phyloP scores from a whole-genome alignment of 2,113 vertebrate species.

The Eupsittula cactorum region DNA sequence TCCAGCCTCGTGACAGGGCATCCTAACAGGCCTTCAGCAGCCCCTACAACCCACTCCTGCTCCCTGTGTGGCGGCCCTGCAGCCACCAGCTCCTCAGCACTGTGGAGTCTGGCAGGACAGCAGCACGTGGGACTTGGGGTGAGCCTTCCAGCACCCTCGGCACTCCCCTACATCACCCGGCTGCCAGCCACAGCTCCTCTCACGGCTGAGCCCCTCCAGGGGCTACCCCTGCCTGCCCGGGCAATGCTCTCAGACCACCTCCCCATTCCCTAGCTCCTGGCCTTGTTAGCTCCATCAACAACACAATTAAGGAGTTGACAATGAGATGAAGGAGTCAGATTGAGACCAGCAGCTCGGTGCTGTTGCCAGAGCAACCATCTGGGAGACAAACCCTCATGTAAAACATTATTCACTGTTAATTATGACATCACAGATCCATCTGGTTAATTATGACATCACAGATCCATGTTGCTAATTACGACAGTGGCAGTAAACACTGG shows the following conservation, averaged over 20 bases:
- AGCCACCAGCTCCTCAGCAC: rapidly evolving
- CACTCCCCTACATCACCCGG: not conserved
- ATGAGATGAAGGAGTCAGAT: not conserved
- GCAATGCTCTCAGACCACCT: rapidly evolving
- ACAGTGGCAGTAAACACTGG: not conserved
- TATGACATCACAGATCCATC: not conserved
- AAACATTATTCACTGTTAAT: constrained; percentile 50
- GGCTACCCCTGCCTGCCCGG: not conserved
- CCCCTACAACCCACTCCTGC: not conserved
- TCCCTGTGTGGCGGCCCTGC: rapidly evolving
- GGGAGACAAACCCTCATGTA: not conserved
- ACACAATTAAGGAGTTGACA: not conserved
- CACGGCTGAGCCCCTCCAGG: rapidly evolving
- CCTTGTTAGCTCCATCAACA: not conserved
- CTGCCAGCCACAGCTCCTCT: not conserved
- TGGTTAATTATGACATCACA: not conserved
- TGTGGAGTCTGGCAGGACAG: not conserved
- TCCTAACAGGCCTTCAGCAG: not conserved
- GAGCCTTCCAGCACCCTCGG: not conserved
- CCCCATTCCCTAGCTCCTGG: not conserved
- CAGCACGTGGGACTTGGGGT: rapidly evolving
- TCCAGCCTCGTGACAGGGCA: not conserved
- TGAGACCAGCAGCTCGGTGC: not conserved
- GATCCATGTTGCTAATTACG: not conserved
- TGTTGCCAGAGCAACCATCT: constrained; percentile 49